These are phyloP conservation scores for Orchesella cincta DNA, from an alignment of 1,140 invertebrate species.

Conservation along the genomic window DNA sequence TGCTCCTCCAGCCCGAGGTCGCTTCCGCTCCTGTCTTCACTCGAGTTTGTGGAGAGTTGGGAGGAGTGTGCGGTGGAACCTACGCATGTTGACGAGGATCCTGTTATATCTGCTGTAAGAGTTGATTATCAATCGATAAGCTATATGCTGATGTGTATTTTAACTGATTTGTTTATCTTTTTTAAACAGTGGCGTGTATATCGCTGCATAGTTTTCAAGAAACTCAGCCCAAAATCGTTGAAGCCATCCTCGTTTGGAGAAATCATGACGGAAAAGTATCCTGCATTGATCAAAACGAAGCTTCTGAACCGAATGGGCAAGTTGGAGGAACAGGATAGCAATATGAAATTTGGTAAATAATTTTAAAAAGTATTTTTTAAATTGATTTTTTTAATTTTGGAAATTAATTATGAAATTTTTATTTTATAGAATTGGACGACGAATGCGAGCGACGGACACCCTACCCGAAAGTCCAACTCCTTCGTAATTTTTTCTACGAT, in stretches of 20 bases:
- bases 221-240: not conserved
- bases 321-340: not conserved
- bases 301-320: not conserved
- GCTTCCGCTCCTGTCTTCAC: not conserved
- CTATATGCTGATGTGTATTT: too few species aligned
- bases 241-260: not conserved
- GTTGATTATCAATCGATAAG: too few species aligned
- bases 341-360: constrained; percentile 9
- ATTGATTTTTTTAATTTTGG: not conserved
- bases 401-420: not conserved
- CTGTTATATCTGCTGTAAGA: not conserved
- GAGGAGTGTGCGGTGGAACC: constrained; percentile 10
- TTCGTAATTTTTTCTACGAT: constrained; percentile 12
- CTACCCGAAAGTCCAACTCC: not conserved
- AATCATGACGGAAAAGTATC: not conserved
- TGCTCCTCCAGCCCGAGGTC: not conserved
- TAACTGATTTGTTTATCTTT: too few species aligned
- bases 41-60: not conserved
- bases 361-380: not conserved
- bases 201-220: not conserved
- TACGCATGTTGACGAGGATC: not conserved
- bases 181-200: constrained; percentile 1
- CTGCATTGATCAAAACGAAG: not conserved
- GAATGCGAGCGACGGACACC: not conserved
- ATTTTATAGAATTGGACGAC: not conserved